phyloP scores from a whole-genome alignment of 2,113 vertebrate species.

The Sturnus vulgaris region DNA sequence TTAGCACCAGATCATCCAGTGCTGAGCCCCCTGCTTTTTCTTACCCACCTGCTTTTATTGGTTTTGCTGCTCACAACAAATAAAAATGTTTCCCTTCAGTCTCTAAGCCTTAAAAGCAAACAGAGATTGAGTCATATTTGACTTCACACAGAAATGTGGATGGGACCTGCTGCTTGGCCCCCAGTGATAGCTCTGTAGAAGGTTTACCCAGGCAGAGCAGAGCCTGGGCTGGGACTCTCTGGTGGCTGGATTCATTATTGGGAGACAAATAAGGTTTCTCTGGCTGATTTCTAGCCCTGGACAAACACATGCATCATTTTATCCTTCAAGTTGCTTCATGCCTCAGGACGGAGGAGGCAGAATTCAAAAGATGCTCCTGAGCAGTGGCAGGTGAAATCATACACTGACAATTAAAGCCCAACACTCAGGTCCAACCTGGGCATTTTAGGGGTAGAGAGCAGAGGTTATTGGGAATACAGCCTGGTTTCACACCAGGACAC shows the following conservation, averaged over 20 bases:
- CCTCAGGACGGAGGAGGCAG: neutral
- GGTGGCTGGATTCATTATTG: neutral
- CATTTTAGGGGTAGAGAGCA: neutral
- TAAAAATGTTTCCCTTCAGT: neutral
- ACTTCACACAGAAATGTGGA: neutral
- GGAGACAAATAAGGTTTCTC: neutral
- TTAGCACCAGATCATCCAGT: neutral
- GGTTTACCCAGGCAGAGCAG: neutral
- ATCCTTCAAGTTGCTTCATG: neutral
- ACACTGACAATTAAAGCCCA: neutral
- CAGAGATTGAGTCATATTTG: neutral
- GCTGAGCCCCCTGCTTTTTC: neutral
- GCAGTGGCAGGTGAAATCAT: neutral
- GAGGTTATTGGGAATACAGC: accelerated
- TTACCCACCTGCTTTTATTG: neutral
- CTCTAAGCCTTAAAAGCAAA: neutral
- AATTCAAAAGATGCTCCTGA: neutral
- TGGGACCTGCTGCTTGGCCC: neutral
- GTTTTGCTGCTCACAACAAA: neutral
- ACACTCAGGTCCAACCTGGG: neutral
- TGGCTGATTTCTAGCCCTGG: neutral
- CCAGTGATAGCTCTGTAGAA: neutral
- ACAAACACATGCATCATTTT: neutral
- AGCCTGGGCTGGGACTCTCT: neutral
- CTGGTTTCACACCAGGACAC: neutral